Evolutionary conservation across 2,888 invertebrate genomes (phyloP), one percentile per base, ranked within the genome.

Genomic region (Beris morrisii): DNA sequence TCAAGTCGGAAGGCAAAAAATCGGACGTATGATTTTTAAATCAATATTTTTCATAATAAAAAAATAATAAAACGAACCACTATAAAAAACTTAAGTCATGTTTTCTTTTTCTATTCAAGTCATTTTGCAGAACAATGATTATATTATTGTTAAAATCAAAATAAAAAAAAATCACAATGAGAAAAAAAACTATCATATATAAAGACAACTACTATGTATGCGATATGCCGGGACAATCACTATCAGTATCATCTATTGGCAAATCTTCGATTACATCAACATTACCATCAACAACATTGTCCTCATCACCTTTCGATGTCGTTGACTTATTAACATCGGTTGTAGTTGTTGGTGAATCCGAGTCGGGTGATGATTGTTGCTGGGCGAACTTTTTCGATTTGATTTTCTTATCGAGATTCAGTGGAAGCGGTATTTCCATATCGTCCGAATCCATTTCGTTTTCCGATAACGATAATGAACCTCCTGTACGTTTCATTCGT

Each of bases 401-500:
- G 30, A 53, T 13, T 15, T 43, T 56, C 30, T 48, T 54, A 63
- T 68, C 74, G 57, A 65, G 73, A 61, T 70, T 68, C 6, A 72
- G 57, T 11, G 71, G 52, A 45, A 76, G 70, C 50, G 75, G 74
- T 64, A 77, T 59, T 61, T 80, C 80, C 46, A 79, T 73, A 73
- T 80, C 80, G 67, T 79, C 73, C 68, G 91, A 91, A 0, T 89
- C 89, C 69, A 91, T 82, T 79, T 93, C 93, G 73, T 91, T 91
- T 76, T 93, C 93, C 0, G 92, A 93, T 0, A 92, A 82, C 4
- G 92, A 92, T 12, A 92, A 82, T 2, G 92, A 92, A 53, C 91
- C 91, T 12, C 91, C 91, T 15, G 88, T 86, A 73, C 92, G 85
- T 28, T 88, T 82, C 6, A 85, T 78, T 69, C 86, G 83, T 48